Evolutionary conservation across 2,113 vertebrate genomes (phyloP).

Genomic region (Stegastes partitus): DNA sequence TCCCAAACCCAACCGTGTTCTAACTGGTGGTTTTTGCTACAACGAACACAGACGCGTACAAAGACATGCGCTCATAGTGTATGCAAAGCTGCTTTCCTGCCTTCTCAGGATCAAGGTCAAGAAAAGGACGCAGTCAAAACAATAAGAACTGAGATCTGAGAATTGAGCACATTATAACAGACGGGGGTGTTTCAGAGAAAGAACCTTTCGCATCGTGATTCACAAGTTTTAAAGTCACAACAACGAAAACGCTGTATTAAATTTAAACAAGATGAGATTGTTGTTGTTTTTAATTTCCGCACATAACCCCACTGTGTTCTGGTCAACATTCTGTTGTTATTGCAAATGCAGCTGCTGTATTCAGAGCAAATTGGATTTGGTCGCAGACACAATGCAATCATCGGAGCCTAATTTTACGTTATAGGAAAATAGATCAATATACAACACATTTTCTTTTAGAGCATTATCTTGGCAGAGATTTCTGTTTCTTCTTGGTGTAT

Average conservation of each 20-base stretch:
- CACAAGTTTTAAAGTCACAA: no score
- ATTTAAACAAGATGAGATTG: no score
- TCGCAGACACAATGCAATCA: background rate
- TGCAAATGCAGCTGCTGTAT: no score
- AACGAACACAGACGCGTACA: background rate
- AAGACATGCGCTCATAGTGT: background rate
- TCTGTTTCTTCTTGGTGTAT: background rate
- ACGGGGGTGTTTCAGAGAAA: background rate
- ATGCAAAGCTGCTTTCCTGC: conserved; percentile 39
- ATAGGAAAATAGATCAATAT: background rate
- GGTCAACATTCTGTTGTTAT: no score
- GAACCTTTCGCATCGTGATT: no score
- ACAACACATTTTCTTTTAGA: background rate
- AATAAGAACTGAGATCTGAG: background rate
- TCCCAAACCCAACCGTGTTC: background rate
- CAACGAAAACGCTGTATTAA: no score
- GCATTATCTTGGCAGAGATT: background rate
- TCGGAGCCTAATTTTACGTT: background rate
- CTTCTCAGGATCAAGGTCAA: conserved; percentile 5
- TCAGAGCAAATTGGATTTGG: background rate
- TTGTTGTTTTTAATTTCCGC: no score
- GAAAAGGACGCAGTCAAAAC: background rate
- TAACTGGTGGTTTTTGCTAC: background rate
- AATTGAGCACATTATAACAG: background rate
- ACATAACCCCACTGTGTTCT: no score